Percentiles rank a stretch among this genome's conserved stretches.
phyloP scores from a whole-genome alignment of 2,113 vertebrate species.

The Strix aluco region DNA sequence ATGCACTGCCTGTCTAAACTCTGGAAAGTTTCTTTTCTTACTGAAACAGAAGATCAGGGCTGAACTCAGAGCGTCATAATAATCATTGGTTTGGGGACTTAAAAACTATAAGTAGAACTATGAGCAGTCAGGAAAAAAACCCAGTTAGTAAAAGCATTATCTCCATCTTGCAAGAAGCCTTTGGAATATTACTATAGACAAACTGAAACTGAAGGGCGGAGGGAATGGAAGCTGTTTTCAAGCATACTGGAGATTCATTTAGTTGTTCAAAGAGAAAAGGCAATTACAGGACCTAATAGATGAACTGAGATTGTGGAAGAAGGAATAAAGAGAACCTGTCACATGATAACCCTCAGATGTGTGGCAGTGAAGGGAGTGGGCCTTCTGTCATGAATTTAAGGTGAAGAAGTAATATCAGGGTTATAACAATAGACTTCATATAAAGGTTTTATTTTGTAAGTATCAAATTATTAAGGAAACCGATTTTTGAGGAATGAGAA shows the following conservation, averaged over 20 bases:
- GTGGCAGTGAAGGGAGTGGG: not conserved
- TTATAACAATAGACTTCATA: not conserved
- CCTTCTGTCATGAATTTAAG: not conserved
- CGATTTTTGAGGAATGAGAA: not conserved
- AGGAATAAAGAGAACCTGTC: not conserved
- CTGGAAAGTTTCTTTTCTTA: not conserved
- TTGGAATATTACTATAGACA: not conserved
- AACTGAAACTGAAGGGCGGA: not conserved
- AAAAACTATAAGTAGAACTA: not conserved
- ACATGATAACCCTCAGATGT: not conserved
- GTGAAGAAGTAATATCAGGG: not conserved
- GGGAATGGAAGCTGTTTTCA: not conserved
- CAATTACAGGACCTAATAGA: not conserved
- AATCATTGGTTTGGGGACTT: not conserved
- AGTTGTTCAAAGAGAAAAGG: not conserved
- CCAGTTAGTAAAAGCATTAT: not conserved
- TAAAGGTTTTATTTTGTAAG: not conserved
- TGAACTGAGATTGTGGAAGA: not conserved
- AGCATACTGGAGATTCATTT: not conserved
- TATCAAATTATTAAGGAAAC: not conserved
- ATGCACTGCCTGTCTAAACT: not conserved
- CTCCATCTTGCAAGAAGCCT: not conserved
- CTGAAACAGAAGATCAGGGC: not conserved
- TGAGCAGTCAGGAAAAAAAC: not conserved
- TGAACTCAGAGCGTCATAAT: not conserved